Base-by-base conservation (phyloP, 1,140 invertebrate genomes). In the Cotesia glomerata region DNA sequence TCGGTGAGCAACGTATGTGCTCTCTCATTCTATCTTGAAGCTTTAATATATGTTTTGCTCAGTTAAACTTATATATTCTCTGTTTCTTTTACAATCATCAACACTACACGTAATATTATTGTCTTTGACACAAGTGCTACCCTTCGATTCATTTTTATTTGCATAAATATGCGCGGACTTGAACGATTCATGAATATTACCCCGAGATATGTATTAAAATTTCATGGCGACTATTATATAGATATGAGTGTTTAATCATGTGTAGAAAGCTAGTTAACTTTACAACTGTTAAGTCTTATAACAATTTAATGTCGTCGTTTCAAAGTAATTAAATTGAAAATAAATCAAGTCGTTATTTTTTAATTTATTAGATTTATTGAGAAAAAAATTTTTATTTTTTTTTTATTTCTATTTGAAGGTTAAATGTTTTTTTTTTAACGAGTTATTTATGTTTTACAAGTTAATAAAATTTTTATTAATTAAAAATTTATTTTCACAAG, bases 11-110 rank as follows among this genome's bases (percentile, higher is more conserved):
- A 71, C 62, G 13, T 18, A 16, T 51, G n/a, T 34, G n/a, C n/a
- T 51, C 58, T 71, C 34, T 63, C 11, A 39, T 35, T 71, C 56
- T 61, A 9, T 61, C 18, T 69, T 39, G 36, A 4, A 59, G 14
- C 49, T 58, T 69, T 59, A 16, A 58, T 14, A 59, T 11, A 26
- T 3, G 26, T 26, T 26, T 26, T 0, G 26, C 3, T 26, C 26
- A 26, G 26, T 26, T 26, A 26, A 26, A 26, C 26, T 26, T 2
- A 16, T 8, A 26, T 61, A 61, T 61, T 13, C 11, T 61, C 26
- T 32, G 14, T 61, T 32, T 61, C 35, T 39, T 35, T 64, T 35
- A 64, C 34, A 64, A 39, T 45, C 39, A 11, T 64, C 62, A 64
- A 18, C 13, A 3, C 35, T 18, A 26, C 39, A 11, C 39, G 39